Base-by-base conservation (phyloP, 2,888 invertebrate genomes). In the Perdita meconis region DNA sequence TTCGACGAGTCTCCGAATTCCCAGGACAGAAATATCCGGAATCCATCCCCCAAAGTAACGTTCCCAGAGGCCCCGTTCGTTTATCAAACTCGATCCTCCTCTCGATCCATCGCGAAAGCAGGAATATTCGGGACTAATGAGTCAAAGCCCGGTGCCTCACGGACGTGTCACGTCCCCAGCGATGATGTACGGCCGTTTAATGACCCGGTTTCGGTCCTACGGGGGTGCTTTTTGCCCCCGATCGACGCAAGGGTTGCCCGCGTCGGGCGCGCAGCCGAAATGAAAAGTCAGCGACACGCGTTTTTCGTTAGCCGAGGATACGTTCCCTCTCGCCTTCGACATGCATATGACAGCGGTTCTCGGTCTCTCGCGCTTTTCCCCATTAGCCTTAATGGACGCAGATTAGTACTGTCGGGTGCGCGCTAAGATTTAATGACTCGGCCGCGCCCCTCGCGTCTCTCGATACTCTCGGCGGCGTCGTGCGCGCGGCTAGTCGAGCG, bases 111-210 rank as follows among this genome's bases (percentile, higher is more conserved):
- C 55, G 55, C 50, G n/a, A 10, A 60, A 63, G 67, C 24, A 51
- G 71, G 67, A 61, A 78, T 71, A 68, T 67, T 42, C 34, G 5
- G 64, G 50, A 40, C 71, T 78, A 88, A 88, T 87, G 87, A 87
- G 87, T 67, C 65, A 68, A 34, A 59, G 10, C 36, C 53, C 30
- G 53, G 56, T 55, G 38, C 26, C 44, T 55, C 44, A 51, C 70
- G 66, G 66, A 75, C 57, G 55, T 64, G 76, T 47, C 72, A 85
- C 83, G 86, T 89, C 86, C n/a, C 78, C 85, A n/a, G 82, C 84
- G 87, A 92, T 92, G 92, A 92, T 92, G 90, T 90, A 92, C 91
- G 90, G 89, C 85, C 88, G 86, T 92, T 92, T 92, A 92, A 92
- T 91, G 92, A 91, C 88, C 89, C 88, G 88, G 86, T 90, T 89